A percentile compares a stretch with the other conserved stretches of the same genome.
phyloP scores from a whole-genome alignment of 2,113 vertebrate genomes.

The Pholis gunnellus region DNA sequence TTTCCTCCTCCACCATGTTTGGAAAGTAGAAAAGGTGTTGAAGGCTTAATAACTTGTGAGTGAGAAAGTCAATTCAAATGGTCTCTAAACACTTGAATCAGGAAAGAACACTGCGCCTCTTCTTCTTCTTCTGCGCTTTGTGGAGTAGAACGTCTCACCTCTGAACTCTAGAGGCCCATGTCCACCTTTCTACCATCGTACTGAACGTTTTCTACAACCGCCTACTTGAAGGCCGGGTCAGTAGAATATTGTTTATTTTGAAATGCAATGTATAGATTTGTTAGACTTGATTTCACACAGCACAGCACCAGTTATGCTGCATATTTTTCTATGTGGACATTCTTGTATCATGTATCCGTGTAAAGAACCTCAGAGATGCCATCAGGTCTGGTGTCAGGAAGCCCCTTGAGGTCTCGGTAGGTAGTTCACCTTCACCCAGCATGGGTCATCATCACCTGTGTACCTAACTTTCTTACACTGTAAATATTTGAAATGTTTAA shows the following conservation, averaged over 20 bases:
- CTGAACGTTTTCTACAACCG: constrained; percentile 49
- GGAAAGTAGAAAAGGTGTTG: constrained; percentile 23
- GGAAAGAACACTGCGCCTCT: constrained; percentile 12
- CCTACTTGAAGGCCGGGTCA: constrained; percentile 51
- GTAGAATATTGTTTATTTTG: constrained; percentile 56
- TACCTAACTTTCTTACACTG: constrained; percentile 65
- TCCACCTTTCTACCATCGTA: constrained; percentile 54
- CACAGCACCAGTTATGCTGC: constrained; percentile 26
- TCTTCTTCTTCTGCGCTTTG: constrained; percentile 18
- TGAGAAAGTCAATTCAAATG: constrained; percentile 3
- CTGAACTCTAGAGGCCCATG: constrained; percentile 6
- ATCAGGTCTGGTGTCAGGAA: constrained; percentile 26
- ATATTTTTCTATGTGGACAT: constrained; percentile 71
- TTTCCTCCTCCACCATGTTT: constrained; percentile 23
- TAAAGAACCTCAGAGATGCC: constrained; percentile 42
- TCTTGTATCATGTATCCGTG: constrained; percentile 26
- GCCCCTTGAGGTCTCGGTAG: constrained; percentile 13
- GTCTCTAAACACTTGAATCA: constrained; percentile 47
- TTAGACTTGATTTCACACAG: constrained; percentile 54
- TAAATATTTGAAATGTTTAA: constrained; percentile 69
- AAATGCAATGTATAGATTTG: constrained; percentile 69
- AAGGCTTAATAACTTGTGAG: background rate
- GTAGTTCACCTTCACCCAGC: constrained; percentile 25
- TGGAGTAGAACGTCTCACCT: constrained; percentile 37
- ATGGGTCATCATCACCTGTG: constrained; percentile 22